Conservation (phyloP, 2,888 invertebrate species). For the Sylvicola cinctus region DNA sequence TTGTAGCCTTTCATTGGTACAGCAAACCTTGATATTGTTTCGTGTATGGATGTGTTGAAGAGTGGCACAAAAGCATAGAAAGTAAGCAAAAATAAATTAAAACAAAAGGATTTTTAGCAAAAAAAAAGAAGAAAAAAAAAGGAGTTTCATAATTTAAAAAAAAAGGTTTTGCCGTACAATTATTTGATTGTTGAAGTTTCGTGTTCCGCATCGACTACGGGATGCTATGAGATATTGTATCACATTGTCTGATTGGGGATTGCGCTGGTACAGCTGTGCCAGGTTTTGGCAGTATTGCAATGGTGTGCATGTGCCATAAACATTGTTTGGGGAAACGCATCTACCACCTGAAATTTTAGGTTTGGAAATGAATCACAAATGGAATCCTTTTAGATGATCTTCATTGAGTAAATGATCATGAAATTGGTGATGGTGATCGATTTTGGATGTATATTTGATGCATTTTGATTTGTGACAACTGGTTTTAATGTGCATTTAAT, state of each 20-base stretch:
- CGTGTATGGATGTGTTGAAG: conserved; percentile 2
- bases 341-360: conserved; percentile 5
- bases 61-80: conserved; percentile 2
- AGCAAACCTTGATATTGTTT: conserved; percentile 8
- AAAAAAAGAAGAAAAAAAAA: too few relatives aligned
- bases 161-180: conserved; percentile 13
- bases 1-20: conserved; percentile 3
- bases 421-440: too few relatives aligned
- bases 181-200: conserved; percentile 18
- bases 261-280: conserved; percentile 13
- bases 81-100: too few relatives aligned
- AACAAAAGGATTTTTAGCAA: too few relatives aligned
- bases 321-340: conserved; percentile 20
- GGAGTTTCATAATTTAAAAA: too few relatives aligned
- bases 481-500: too few relatives aligned
- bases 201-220: conserved; percentile 18
- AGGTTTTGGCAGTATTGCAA: conserved; percentile 18
- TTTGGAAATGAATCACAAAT: too few relatives aligned
- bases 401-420: too few relatives aligned
- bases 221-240: conserved; percentile 15
- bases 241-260: conserved; percentile 12
- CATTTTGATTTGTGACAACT: too few relatives aligned
- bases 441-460: too few relatives aligned
- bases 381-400: too few relatives aligned
- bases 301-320: conserved; percentile 17